Evolutionary conservation across 2,797 vertebrate genomes (phyloP).

Genomic region (Cirrhinus molitorella): DNA sequence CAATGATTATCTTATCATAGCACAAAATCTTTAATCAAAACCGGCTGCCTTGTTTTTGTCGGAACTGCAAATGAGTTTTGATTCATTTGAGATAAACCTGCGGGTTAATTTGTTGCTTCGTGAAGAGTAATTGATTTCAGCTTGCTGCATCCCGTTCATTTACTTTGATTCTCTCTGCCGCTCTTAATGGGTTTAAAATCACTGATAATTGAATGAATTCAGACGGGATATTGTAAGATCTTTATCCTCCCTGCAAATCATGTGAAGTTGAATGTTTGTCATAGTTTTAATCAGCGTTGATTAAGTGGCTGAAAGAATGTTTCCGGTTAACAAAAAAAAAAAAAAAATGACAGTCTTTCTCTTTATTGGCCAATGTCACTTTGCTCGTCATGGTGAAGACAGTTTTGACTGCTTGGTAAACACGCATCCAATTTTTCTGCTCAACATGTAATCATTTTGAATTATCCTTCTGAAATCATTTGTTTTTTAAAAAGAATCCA

Average conservation of each 20-base stretch:
- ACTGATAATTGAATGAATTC: slow-evolving; percentile 72
- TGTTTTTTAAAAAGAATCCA: slow-evolving; percentile 17
- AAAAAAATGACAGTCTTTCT: not conserved
- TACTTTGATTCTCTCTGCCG: slow-evolving; percentile 73
- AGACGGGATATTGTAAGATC: slow-evolving; percentile 55
- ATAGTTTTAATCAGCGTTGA: slow-evolving; percentile 44
- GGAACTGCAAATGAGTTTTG: slow-evolving; percentile 73
- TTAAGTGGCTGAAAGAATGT: slow-evolving; percentile 41
- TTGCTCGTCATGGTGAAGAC: not conserved
- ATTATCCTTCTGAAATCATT: slow-evolving; percentile 29
- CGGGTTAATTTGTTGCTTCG: slow-evolving; percentile 73
- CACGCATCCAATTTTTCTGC: not conserved
- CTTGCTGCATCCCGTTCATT: slow-evolving; percentile 63
- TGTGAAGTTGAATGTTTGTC: slow-evolving; percentile 43
- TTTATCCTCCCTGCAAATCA: slow-evolving; percentile 36
- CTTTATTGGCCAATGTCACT: not conserved
- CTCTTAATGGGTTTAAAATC: slow-evolving; percentile 72
- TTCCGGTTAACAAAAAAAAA: not conserved
- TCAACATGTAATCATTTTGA: slow-evolving; percentile 14
- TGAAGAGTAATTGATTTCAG: slow-evolving; percentile 77
- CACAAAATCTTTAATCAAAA: slow-evolving; percentile 63
- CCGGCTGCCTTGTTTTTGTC: slow-evolving; percentile 67
- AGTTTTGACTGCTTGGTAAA: not conserved
- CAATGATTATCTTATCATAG: slow-evolving; percentile 49
- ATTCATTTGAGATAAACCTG: slow-evolving; percentile 74